Evolutionary conservation across 2,113 vertebrate species (phyloP).

Genomic region (Tragelaphus imberbis): DNA sequence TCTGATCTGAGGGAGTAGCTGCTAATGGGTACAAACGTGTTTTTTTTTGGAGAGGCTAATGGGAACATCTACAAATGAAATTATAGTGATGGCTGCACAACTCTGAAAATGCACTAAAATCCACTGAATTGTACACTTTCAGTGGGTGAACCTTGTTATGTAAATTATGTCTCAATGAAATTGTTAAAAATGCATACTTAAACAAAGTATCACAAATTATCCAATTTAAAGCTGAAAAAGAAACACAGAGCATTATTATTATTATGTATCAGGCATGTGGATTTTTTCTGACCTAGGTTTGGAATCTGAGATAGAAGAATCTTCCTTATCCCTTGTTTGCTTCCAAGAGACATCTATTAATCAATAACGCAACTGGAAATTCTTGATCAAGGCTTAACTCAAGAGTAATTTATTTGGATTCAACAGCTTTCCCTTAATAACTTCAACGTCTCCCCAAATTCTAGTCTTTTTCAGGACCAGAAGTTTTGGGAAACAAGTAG

Average conservation of each 20-base stretch:
- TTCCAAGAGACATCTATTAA: neutral
- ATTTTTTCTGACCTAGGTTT: neutral
- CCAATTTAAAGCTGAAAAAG: neutral
- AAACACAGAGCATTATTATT: neutral
- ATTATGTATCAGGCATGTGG: neutral
- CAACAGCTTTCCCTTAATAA: neutral
- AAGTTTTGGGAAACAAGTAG: neutral
- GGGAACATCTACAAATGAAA: neutral
- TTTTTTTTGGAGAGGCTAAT: neutral
- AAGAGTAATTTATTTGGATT: neutral
- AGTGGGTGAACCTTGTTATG: neutral
- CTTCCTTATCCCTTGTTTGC: neutral
- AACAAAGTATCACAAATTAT: neutral
- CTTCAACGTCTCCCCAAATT: neutral
- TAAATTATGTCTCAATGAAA: constrained; percentile 11
- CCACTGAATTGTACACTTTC: neutral
- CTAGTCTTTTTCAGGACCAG: neutral
- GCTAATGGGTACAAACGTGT: no score
- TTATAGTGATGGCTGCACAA: neutral
- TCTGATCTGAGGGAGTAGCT: neutral
- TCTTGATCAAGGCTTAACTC: neutral
- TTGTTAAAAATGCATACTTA: neutral
- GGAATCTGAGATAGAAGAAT: neutral
- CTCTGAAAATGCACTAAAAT: neutral
- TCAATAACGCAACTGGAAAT: neutral